These are phyloP conservation scores for Anoplophora glabripennis DNA, from an alignment of 1,140 invertebrate species.

Conservation along the genomic window DNA sequence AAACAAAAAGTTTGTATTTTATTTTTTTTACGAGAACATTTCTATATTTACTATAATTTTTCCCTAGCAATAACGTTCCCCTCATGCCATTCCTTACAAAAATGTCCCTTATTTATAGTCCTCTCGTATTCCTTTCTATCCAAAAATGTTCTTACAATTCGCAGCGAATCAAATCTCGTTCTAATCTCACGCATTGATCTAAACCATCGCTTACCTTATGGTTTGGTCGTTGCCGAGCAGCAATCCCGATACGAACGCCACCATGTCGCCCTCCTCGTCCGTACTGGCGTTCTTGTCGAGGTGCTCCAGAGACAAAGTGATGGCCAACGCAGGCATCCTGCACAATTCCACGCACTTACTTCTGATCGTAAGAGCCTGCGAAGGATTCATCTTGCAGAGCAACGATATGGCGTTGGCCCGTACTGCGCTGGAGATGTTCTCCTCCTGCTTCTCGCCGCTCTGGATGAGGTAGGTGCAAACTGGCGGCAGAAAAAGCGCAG, in stretches of 20 bases:
- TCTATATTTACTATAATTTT: too few relatives aligned
- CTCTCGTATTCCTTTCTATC: too few relatives aligned
- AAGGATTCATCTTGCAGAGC: constrained; percentile 88
- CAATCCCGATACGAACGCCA: constrained; percentile 88
- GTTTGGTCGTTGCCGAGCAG: constrained; percentile 87
- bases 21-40: neutral
- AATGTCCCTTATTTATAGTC: too few relatives aligned
- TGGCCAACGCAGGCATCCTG: constrained; percentile 82
- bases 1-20: neutral
- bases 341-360: constrained; percentile 85
- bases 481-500: constrained; percentile 47
- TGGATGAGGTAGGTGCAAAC: constrained; percentile 81
- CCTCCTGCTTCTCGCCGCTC: constrained; percentile 87
- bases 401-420: constrained; percentile 71
- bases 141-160: too few relatives aligned
- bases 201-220: constrained; percentile 54
- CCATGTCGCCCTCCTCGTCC: constrained; percentile 52
- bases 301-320: constrained; percentile 70
- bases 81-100: too few relatives aligned
- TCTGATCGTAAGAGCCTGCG: constrained; percentile 76
- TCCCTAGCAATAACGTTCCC: too few relatives aligned
- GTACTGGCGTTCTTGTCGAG: constrained; percentile 25
- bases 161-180: too few relatives aligned
- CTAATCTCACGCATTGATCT: too few relatives aligned
- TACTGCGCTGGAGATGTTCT: constrained; percentile 67